Conservation (phyloP, 2,113 vertebrate genomes). For the Ranitomeya imitator region DNA sequence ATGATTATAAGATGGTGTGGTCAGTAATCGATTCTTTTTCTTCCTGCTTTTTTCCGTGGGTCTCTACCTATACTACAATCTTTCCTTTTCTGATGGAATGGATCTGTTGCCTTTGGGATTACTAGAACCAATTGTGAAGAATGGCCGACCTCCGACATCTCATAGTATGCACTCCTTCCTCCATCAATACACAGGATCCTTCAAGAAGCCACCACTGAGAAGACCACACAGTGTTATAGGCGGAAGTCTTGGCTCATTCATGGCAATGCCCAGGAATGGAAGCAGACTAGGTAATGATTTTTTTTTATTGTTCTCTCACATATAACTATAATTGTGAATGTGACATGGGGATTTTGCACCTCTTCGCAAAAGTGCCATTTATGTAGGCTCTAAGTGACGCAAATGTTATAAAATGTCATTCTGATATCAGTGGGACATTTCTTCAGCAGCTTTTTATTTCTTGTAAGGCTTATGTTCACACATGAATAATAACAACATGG, state of each 20-base stretch:
- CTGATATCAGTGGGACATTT: neutral
- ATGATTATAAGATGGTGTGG: conserved; percentile 48
- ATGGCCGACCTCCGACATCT: conserved; percentile 89
- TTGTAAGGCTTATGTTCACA: no score
- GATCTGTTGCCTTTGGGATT: conserved; percentile 67
- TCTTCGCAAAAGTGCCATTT: neutral
- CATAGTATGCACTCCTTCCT: conserved; percentile 97
- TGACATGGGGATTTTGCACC: neutral
- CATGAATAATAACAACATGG: no score
- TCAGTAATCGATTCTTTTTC: conserved; percentile 64
- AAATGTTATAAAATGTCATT: no score
- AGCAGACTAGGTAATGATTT: conserved; percentile 87
- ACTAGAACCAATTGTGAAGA: conserved; percentile 86
- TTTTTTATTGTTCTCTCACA: neutral
- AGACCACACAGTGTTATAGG: conserved; percentile 95
- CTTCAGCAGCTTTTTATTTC: no score
- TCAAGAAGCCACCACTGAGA: conserved; percentile 90
- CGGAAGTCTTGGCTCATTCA: conserved; percentile 90
- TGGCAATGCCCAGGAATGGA: conserved; percentile 92
- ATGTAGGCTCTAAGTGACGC: no score
- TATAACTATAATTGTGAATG: neutral
- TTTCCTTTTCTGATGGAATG: conserved; percentile 68
- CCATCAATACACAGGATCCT: conserved; percentile 93
- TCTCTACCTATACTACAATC: conserved; percentile 68
- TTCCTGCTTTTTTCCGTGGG: conserved; percentile 60